Evolutionary conservation across 1,140 invertebrate genomes (phyloP).

Genomic region (Drosophila bocqueti): DNA sequence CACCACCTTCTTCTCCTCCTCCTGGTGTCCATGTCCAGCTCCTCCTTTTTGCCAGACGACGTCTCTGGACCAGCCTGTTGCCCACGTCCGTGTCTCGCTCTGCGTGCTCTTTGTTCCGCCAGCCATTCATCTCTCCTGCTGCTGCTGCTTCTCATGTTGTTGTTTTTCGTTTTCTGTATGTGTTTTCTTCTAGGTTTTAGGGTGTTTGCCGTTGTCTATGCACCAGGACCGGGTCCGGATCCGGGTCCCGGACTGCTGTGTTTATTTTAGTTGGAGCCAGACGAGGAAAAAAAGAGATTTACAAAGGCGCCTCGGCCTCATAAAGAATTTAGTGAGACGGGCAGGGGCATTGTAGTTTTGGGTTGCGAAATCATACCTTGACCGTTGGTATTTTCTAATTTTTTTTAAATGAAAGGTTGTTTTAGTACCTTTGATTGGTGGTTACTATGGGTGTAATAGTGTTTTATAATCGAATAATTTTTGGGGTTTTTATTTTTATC

Average conservation of each 20-base stretch:
- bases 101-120: constrained; percentile 52
- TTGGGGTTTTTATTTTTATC: too few species aligned
- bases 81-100: constrained; percentile 10
- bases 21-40: not conserved
- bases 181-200: constrained; percentile 50
- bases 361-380: too few species aligned
- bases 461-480: too few species aligned
- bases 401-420: too few species aligned
- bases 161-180: constrained; percentile 17
- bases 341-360: too few species aligned
- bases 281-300: constrained; percentile 40
- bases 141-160: constrained; percentile 16
- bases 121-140: constrained; percentile 47
- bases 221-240: constrained; percentile 1
- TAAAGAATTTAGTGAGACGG: constrained; percentile 58
- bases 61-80: constrained; percentile 52
- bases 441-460: too few species aligned
- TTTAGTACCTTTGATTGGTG: too few species aligned
- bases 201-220: constrained; percentile 60
- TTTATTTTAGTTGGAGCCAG: constrained; percentile 59
- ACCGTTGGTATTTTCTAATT: too few species aligned
- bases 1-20: not conserved
- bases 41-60: constrained; percentile 10
- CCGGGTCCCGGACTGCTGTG: constrained; percentile 19
- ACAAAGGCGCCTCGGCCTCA: constrained; percentile 39